Evolutionary conservation across 1,140 invertebrate genomes (phyloP), one percentile per base, ranked within the genome.

Genomic region (Drosophila ohnishii): DNA sequence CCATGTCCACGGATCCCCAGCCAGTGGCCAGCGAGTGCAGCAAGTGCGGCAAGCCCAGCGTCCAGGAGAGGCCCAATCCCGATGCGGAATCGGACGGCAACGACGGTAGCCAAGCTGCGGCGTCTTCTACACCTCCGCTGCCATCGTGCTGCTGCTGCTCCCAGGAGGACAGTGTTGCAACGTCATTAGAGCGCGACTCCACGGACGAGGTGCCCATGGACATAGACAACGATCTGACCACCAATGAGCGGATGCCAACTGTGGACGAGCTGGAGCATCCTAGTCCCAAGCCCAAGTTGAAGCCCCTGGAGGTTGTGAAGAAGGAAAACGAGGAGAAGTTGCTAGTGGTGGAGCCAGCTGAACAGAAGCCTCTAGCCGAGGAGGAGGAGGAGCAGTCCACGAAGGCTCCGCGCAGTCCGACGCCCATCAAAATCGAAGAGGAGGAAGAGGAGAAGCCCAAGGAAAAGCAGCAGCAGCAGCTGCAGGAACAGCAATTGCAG

Each of bases 201-300:
- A 51, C 44, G 25, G 69, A 30, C 48, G 67, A 61, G 39, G 50
- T 56, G 19, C 42, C 47, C 16, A 74, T 77, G 81, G 69, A 85
- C 7, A 63, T 78, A 2, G 69, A 85, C 28, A 55, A 66, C 25
- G 77, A 85, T 58, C 25, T 84, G 48, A 85, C 81, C 39, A 84
- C 81, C 14, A 78, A 65, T 32, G 81, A 80, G 45, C 44, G 30
- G 10, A 75, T 75, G 72, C 69, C 72, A n/a, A 77, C 77, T 2
- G 4, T 75, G 8, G 64, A 66, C 32, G 77, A 84, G 9, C 30
- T 85, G 25, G 82, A 77, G 42, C 63, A 50, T 32, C 13, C 51
- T 9, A 59, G 34, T 2, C n/a, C 19, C 22, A 42, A 58, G 37
- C 5, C 34, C 14, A 63, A 71, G 10, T 1, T 25, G 1, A 57